These are phyloP conservation scores for Agonopterix arenella DNA, from an alignment of 2,888 invertebrate species.

Conservation along the genomic window DNA sequence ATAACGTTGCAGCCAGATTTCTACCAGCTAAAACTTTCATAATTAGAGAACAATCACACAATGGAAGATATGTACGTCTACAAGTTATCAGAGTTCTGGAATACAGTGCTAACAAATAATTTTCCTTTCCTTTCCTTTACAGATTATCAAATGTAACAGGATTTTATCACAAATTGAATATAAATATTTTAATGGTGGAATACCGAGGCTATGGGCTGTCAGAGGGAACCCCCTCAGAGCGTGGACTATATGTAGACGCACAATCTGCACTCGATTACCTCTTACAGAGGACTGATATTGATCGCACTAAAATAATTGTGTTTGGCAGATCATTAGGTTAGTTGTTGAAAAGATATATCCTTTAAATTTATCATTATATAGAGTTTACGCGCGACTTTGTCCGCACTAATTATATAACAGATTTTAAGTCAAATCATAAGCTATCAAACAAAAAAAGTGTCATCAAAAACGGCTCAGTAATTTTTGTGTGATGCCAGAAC, in stretches of 20 bases:
- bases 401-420: too few relatives aligned
- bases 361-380: neutral
- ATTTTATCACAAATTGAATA: conserved; percentile 86
- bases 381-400: too few relatives aligned
- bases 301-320: conserved; percentile 88
- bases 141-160: conserved; percentile 93
- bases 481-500: too few relatives aligned
- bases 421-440: too few relatives aligned
- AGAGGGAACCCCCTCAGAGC: conserved; percentile 91
- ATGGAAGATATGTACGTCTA: too few relatives aligned
- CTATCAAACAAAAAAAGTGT: too few relatives aligned
- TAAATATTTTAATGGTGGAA: conserved; percentile 95
- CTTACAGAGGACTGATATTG: conserved; percentile 87
- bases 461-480: too few relatives aligned
- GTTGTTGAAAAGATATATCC: conserved; percentile 9
- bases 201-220: conserved; percentile 97
- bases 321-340: conserved; percentile 93
- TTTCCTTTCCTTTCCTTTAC: conserved; percentile 30
- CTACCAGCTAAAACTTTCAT: too few relatives aligned
- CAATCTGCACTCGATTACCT: conserved; percentile 92
- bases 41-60: too few relatives aligned
- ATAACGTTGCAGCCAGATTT: too few relatives aligned
- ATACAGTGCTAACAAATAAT: too few relatives aligned
- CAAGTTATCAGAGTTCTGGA: too few relatives aligned
- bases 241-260: conserved; percentile 92